Evolutionary conservation across 1,140 invertebrate species (phyloP).

Genomic region (Drosophila auraria): DNA sequence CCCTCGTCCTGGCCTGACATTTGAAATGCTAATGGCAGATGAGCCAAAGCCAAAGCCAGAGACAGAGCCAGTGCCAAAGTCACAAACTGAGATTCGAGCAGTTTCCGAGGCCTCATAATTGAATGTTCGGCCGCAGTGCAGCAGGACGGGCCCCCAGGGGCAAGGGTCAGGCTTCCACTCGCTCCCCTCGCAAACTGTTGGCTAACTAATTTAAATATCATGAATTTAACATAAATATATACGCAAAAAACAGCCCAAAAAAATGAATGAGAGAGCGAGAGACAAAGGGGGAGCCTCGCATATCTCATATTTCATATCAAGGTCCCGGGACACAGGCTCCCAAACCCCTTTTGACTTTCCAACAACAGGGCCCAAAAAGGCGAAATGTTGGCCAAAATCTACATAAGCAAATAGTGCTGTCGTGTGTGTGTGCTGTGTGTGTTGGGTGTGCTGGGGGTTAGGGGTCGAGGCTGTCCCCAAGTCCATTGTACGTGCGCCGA

Average conservation of each 20-base stretch:
- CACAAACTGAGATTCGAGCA: constrained; percentile 8
- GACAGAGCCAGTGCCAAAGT: constrained; percentile 16
- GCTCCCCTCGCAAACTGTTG: constrained; percentile 50
- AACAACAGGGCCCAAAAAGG: constrained; percentile 39
- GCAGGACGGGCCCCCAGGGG: constrained; percentile 7
- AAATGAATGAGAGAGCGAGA: constrained; percentile 1
- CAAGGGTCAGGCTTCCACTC: constrained; percentile 1
- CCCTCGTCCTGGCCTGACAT: constrained; percentile 8
- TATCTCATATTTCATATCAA: constrained; percentile 59
- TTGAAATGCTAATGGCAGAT: constrained; percentile 71
- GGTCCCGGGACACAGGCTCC: constrained; percentile 12
- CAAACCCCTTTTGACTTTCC: constrained; percentile 38
- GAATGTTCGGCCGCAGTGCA: constrained; percentile 72
- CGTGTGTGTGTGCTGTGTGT: constrained; percentile 25
- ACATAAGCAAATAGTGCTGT: constrained; percentile 70
- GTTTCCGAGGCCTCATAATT: constrained; percentile 62
- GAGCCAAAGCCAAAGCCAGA: constrained; percentile 18
- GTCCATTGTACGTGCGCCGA: constrained; percentile 54
- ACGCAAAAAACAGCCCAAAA: constrained; percentile 17
- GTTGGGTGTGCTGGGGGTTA: not conserved
- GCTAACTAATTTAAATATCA: constrained; percentile 81
- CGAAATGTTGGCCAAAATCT: constrained; percentile 52
- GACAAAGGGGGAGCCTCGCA: constrained; percentile 11
- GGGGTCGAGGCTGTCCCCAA: not conserved
- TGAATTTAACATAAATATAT: constrained; percentile 79